Percentiles rank a stretch among this genome's conserved stretches.
Evolutionary conservation across 2,888 invertebrate genomes (phyloP).

Genomic region (Odontomyia ornata): DNA sequence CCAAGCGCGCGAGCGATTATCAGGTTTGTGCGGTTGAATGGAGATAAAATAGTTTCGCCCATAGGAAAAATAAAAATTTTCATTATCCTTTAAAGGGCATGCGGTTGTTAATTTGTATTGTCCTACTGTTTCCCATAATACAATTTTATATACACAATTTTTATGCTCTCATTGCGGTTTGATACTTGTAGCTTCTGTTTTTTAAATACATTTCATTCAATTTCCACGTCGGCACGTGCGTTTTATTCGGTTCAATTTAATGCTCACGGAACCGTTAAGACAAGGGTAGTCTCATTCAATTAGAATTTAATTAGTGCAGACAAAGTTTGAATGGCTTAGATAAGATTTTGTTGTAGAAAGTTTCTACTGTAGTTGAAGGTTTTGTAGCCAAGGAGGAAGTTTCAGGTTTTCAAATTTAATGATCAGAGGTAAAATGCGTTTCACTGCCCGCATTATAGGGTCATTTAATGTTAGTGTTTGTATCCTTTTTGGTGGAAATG

Average conservation of each 20-base stretch:
- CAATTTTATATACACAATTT: neutral
- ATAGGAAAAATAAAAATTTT: neutral
- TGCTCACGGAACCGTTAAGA: too few species aligned
- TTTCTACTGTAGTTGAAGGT: too few species aligned
- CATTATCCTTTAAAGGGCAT: neutral
- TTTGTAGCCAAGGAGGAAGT: too few species aligned
- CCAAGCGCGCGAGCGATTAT: neutral
- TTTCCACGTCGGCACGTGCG: constrained; percentile 1
- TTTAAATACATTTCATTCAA: neutral
- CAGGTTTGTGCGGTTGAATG: neutral
- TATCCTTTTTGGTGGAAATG: too few species aligned
- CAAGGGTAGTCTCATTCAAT: too few species aligned
- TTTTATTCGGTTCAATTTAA: neutral
- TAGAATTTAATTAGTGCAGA: too few species aligned
- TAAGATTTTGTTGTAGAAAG: too few species aligned
- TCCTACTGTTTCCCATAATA: neutral
- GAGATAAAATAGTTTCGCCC: neutral
- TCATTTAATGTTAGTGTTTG: too few species aligned
- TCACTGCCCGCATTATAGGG: too few species aligned
- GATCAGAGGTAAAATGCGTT: too few species aligned
- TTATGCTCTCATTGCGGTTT: neutral
- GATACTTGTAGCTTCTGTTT: constrained; percentile 6
- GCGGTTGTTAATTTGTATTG: neutral
- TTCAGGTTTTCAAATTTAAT: too few species aligned
- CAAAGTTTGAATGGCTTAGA: too few species aligned